Conservation (phyloP, 2,888 invertebrate species). For the Epirrhoe alternata region DNA sequence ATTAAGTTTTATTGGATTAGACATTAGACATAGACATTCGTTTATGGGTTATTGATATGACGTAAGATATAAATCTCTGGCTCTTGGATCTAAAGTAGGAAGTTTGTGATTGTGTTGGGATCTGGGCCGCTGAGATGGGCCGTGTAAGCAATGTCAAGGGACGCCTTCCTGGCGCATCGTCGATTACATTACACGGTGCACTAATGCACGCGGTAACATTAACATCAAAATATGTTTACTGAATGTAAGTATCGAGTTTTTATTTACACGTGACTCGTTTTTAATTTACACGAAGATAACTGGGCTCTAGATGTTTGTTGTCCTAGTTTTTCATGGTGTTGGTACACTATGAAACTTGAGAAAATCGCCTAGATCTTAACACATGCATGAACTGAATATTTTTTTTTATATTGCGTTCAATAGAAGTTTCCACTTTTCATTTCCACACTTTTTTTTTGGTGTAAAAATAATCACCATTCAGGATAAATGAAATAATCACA, state of each 20-base stretch:
- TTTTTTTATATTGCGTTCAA: too few species aligned
- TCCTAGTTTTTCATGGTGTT: too few species aligned
- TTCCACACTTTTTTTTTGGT: too few species aligned
- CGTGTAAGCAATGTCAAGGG: constrained; percentile 57
- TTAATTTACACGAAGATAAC: neutral
- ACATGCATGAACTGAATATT: too few species aligned
- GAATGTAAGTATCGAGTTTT: neutral
- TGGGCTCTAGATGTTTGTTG: too few species aligned
- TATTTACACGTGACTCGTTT: neutral
- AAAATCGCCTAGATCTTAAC: too few species aligned
- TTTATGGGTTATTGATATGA: neutral
- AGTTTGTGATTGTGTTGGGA: constrained; percentile 61
- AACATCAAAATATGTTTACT: neutral
- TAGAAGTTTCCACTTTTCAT: too few species aligned
- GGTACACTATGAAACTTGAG: too few species aligned
- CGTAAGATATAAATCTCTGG: neutral
- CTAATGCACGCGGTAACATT: neutral
- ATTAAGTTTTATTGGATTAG: too few species aligned
- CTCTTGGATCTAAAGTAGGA: constrained; percentile 50
- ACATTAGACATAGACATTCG: too few species aligned
- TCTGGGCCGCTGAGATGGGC: constrained; percentile 60
- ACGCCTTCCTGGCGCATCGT: constrained; percentile 63
- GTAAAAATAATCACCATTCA: too few species aligned
- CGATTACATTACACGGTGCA: constrained; percentile 28
- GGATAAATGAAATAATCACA: too few species aligned